Conservation (phyloP, 2,797 vertebrate genomes). For the Mastacembelus armatus region DNA sequence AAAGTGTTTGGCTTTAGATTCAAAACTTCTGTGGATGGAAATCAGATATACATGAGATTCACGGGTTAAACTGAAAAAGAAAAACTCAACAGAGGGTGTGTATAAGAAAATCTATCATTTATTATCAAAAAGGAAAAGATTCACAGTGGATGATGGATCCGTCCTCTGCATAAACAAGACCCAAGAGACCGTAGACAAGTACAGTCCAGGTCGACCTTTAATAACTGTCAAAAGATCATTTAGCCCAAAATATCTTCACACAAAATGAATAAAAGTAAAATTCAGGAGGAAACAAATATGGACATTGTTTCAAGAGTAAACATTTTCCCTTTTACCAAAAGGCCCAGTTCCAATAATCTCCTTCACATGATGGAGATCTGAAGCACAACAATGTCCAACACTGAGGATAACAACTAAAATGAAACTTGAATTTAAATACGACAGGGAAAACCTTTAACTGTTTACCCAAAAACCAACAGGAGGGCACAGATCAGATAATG, state of each 20-base stretch:
- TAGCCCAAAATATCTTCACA: conserved; percentile 20
- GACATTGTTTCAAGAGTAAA: no score
- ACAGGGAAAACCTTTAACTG: background rate
- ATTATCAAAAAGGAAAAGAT: conserved; percentile 56
- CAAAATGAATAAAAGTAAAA: background rate
- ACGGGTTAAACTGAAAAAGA: no score
- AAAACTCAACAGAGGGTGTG: background rate
- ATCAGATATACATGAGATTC: no score
- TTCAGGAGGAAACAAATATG: accelerated
- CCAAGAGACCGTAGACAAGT: background rate
- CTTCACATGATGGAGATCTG: background rate
- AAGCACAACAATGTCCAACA: no score
- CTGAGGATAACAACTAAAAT: background rate
- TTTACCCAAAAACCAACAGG: no score
- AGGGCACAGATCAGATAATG: no score
- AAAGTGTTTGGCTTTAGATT: no score
- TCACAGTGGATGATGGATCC: conserved; percentile 60
- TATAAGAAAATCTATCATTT: conserved; percentile 51
- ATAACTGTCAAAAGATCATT: conserved; percentile 8
- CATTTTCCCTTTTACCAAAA: background rate
- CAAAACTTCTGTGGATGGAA: no score
- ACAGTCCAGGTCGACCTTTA: conserved; percentile 3
- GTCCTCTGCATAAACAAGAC: conserved; percentile 26
- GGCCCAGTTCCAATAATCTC: background rate
- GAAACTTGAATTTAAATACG: background rate